Evolutionary conservation across 2,113 vertebrate species (phyloP).

Genomic region (Speoplatyrhinus poulsoni): DNA sequence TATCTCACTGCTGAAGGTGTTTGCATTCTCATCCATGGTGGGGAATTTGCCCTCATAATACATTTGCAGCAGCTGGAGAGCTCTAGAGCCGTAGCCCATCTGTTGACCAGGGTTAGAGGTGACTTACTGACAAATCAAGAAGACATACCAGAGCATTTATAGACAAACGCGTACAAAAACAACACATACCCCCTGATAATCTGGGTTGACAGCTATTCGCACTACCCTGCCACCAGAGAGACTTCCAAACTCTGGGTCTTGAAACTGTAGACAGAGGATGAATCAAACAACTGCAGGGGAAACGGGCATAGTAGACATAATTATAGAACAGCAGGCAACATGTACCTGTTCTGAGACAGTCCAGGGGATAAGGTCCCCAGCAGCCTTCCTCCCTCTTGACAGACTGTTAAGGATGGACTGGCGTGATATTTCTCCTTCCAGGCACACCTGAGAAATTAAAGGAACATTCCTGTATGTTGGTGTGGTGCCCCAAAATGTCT

Average conservation of each 20-base stretch:
- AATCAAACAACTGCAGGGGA: background rate
- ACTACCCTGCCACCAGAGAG: constrained; percentile 92
- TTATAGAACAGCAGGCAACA: background rate
- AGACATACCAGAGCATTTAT: constrained; percentile 12
- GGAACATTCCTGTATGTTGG: background rate
- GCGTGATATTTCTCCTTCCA: constrained; percentile 95
- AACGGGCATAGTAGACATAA: background rate
- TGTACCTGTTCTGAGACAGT: constrained; percentile 94
- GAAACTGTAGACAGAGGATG: constrained; percentile 79
- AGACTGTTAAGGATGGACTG: constrained; percentile 94
- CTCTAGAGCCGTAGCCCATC: constrained; percentile 97
- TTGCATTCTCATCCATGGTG: constrained; percentile 83
- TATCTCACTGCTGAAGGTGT: constrained; percentile 77
- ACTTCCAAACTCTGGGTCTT: constrained; percentile 91
- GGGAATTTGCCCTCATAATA: constrained; percentile 95
- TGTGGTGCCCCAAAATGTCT: background rate
- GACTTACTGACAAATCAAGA: background rate
- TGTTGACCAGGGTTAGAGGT: constrained; percentile 47
- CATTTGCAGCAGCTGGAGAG: constrained; percentile 88
- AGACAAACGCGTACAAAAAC: background rate
- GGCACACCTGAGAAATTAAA: constrained; percentile 81
- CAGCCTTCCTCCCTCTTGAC: constrained; percentile 94
- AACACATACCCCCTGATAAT: constrained; percentile 89
- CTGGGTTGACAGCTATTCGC: constrained; percentile 95
- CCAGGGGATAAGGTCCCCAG: constrained; percentile 97